Evolutionary conservation across 2,797 vertebrate species (phyloP).

Genomic region (Carcharodon carcharias): DNA sequence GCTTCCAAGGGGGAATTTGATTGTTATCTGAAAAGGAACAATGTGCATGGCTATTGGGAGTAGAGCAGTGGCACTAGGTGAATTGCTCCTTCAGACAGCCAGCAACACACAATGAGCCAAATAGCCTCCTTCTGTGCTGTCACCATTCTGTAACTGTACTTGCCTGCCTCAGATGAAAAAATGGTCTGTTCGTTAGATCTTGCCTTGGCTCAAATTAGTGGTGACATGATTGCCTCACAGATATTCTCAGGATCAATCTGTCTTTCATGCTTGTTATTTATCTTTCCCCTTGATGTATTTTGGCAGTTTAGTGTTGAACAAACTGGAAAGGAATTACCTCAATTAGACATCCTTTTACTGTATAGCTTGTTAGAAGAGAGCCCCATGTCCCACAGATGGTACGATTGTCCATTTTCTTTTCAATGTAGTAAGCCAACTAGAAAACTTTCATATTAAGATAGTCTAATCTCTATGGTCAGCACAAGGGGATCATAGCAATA

Average conservation of each 20-base stretch:
- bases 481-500: neutral
- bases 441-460: neutral
- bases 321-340: neutral
- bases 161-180: neutral
- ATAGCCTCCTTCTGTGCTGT: too few relatives aligned
- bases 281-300: neutral
- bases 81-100: neutral
- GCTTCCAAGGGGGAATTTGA: neutral
- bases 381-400: neutral
- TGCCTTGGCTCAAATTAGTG: neutral
- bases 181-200: neutral
- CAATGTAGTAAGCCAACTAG: neutral
- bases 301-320: neutral
- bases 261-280: neutral
- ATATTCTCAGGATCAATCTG: neutral
- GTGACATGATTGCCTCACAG: neutral
- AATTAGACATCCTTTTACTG: neutral
- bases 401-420: neutral
- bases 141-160: neutral
- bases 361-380: neutral
- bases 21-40: neutral
- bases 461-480: neutral
- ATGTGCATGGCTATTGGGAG: neutral
- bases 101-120: too few relatives aligned
- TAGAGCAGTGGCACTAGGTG: neutral